Base-by-base conservation (phyloP, 2,113 vertebrate species). In the Lucifuga dentata region DNA sequence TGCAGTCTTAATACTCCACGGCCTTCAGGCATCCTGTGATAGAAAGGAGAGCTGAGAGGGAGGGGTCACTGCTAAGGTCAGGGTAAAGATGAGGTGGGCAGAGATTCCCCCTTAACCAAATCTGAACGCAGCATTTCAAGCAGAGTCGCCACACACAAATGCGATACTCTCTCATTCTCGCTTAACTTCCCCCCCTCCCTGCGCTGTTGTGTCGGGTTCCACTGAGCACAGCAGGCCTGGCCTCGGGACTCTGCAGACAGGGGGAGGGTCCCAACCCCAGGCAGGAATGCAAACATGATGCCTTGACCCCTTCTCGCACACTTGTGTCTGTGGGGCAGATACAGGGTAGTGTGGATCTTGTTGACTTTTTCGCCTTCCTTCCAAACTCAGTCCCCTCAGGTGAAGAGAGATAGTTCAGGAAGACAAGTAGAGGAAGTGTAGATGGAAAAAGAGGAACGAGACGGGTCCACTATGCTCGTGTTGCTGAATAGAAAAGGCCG, bases 281-380 rank as follows among this genome's bases (percentile, higher is more conserved):
- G 90, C 90, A 79, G 86, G 83, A 88, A 91, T 86, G 90, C 86
- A 92, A 89, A 91, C 90, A 89, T 71, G 84, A 74, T 77, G 86
- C 76, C 78, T 81, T 90, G 90, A 92, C 90, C 91, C 83, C 77
- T 67, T 62, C 80, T 84, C 76, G 43, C 80, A 79, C 86, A 86
- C 85, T 91, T 40, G 90, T 92, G 89, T 93, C 92, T 91, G 88
- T 87, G 91, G 91, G 92, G 91, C 91, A 92, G 85, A 90, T 86
- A 78, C 85, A 74, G 68, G 71, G 76, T 81, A 86, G 85, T 79
- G 82, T 80, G 75, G 79, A 81, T 87, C 72, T 70, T 75, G 84
- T 89, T 89, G 85, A 91, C 91, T 88, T 87, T 82, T 85, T 83
- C 56, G 68, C 88, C 79, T 87, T 68, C 38, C 63, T 83, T 90